phyloP scores from a whole-genome alignment of 2,113 vertebrate genomes.

The human region DNA sequence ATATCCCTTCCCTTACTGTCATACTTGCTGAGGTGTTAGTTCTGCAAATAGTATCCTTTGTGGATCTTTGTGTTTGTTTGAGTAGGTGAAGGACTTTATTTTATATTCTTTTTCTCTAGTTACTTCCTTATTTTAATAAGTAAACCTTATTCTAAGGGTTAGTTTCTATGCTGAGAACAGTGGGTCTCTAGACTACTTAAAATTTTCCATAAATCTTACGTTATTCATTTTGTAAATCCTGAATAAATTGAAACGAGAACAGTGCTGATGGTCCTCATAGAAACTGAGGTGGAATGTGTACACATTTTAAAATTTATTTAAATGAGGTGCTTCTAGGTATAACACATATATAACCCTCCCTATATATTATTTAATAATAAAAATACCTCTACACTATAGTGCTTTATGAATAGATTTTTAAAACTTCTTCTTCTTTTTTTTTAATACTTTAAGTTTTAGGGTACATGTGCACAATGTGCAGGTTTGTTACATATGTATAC shows the following conservation, averaged over 20 bases:
- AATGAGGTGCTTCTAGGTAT: not conserved
- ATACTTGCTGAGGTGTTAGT: not conserved
- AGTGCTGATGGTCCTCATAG: not conserved
- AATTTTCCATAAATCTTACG: not conserved
- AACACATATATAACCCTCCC: not conserved
- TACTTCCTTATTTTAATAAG: not conserved
- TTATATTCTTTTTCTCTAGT: not conserved
- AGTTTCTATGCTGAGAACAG: not conserved
- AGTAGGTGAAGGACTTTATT: not conserved
- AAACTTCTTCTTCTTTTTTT: not conserved
- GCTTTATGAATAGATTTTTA: conserved; percentile 4
- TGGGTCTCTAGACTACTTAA: not conserved
- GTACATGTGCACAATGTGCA: too few species aligned
- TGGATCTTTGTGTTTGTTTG: not conserved
- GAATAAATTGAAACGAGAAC: not conserved
- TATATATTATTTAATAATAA: conserved; percentile 15
- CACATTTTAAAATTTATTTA: not conserved
- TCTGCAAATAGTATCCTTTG: not conserved
- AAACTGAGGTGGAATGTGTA: not conserved
- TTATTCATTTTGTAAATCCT: not conserved
- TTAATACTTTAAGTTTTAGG: too few species aligned
- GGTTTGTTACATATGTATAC: too few species aligned
- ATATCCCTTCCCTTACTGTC: not conserved
- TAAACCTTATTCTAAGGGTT: not conserved
- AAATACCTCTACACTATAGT: not conserved